Evolutionary conservation across 2,888 invertebrate genomes (phyloP).

Genomic region (Apodemia hepburni): DNA sequence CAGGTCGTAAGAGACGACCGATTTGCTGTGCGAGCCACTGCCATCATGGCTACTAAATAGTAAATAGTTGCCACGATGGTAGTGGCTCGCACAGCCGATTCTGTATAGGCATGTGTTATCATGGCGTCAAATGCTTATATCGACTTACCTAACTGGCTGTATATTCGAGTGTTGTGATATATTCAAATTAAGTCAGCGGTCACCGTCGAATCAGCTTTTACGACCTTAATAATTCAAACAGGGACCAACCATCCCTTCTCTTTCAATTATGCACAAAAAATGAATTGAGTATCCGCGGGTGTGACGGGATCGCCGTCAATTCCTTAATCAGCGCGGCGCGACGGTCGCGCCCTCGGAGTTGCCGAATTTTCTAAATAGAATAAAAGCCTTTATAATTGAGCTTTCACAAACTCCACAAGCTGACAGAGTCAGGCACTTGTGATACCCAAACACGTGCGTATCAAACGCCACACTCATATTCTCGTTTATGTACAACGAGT

Average conservation of each 20-base stretch:
- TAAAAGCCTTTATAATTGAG: slow-evolving; percentile 8
- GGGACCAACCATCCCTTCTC: not conserved
- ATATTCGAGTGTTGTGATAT: no score
- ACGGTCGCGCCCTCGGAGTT: slow-evolving; percentile 6
- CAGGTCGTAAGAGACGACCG: no score
- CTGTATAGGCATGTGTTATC: no score
- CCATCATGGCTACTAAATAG: no score
- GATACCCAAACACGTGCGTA: not conserved
- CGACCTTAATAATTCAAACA: not conserved
- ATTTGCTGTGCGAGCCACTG: no score
- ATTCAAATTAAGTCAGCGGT: not conserved
- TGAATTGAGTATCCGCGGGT: slow-evolving; percentile 5
- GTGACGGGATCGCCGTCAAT: slow-evolving; percentile 5
- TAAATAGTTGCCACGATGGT: no score
- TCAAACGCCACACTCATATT: no score
- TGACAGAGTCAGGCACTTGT: not conserved
- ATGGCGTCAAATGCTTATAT: no score
- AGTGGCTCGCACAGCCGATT: no score
- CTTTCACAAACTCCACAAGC: not conserved
- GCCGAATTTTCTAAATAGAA: not conserved
- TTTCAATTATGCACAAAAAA: slow-evolving; percentile 26
- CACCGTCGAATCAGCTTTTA: not conserved
- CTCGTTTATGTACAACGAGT: no score
- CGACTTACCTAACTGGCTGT: no score
- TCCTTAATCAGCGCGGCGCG: slow-evolving; percentile 12